phyloP scores from a whole-genome alignment of 2,797 vertebrate genomes.

The Microctenopoma lineatum region DNA sequence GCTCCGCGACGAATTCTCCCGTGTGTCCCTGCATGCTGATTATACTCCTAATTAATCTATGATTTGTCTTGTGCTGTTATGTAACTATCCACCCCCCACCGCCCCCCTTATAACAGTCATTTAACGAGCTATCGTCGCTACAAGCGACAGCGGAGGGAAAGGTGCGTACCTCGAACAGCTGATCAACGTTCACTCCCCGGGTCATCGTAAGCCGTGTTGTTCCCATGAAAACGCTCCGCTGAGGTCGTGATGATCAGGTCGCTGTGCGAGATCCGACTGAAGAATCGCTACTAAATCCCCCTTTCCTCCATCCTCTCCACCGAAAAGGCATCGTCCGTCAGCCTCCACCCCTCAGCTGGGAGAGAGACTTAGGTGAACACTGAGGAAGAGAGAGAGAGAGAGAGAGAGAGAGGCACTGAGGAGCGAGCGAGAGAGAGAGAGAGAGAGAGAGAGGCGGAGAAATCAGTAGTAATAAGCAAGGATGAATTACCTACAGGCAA shows the following conservation, averaged over 20 bases:
- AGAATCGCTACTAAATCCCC: conserved; percentile 47
- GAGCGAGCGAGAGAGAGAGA: background rate
- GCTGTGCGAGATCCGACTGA: conserved; percentile 31
- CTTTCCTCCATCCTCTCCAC: conserved; percentile 66
- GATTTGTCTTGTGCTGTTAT: conserved; percentile 55
- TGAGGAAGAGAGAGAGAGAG: conserved; percentile 27
- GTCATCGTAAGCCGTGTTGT: conserved; percentile 42
- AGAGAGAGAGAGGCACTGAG: conserved; percentile 9
- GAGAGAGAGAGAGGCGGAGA: conserved; percentile 15
- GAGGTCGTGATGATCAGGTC: conserved; percentile 12
- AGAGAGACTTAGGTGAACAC: conserved; percentile 42
- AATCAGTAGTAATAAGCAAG: background rate
- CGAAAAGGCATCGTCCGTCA: conserved; percentile 52
- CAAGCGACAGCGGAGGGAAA: background rate
- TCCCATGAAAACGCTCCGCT: conserved; percentile 31
- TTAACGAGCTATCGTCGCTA: conserved; percentile 31
- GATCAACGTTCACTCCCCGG: conserved; percentile 42
- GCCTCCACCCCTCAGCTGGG: conserved; percentile 70
- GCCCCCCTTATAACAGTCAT: conserved; percentile 30
- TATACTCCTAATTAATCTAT: conserved; percentile 45
- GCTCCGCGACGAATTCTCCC: too few relatives aligned
- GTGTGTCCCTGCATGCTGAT: background rate
- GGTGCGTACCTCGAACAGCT: conserved; percentile 64
- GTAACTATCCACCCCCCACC: conserved; percentile 64
- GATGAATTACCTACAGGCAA: background rate